Conservation (phyloP, 1,140 invertebrate genomes). For the Daktulosphaira vitifoliae region DNA sequence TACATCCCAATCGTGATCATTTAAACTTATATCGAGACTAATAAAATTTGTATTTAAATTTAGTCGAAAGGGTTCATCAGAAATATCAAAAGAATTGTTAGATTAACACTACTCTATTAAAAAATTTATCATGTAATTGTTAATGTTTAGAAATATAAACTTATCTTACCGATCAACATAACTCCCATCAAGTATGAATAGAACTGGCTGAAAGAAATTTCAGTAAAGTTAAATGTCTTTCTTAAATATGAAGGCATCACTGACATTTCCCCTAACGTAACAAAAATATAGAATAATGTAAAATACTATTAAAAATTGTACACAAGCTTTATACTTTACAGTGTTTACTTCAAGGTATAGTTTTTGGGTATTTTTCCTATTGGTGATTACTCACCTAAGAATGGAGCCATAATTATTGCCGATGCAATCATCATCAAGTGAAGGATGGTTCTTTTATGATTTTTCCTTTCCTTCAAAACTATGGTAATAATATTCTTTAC, state of each 20-base stretch:
- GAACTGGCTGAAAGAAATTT: constrained; percentile 35
- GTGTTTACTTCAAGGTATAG: too few relatives aligned
- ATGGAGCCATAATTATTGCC: background rate
- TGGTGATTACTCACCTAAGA: background rate
- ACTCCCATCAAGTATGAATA: constrained; percentile 33
- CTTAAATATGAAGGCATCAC: constrained; percentile 37
- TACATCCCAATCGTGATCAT: too few relatives aligned
- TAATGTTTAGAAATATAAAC: too few relatives aligned
- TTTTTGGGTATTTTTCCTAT: too few relatives aligned
- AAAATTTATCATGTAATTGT: too few relatives aligned
- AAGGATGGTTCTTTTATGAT: background rate
- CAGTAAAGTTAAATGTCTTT: constrained; percentile 35
- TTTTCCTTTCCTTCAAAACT: background rate
- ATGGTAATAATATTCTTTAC: background rate
- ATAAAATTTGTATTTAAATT: too few relatives aligned
- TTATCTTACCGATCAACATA: constrained; percentile 22
- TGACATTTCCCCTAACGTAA: constrained; percentile 34
- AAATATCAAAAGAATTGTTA: too few relatives aligned
- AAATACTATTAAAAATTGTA: too few relatives aligned
- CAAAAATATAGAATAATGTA: background rate
- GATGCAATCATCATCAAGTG: background rate
- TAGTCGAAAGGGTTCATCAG: too few relatives aligned
- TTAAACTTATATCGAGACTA: too few relatives aligned
- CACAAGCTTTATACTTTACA: too few relatives aligned
- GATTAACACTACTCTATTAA: too few relatives aligned